Evolutionary conservation across 2,113 vertebrate genomes (phyloP).

Genomic region (Lepus europaeus): DNA sequence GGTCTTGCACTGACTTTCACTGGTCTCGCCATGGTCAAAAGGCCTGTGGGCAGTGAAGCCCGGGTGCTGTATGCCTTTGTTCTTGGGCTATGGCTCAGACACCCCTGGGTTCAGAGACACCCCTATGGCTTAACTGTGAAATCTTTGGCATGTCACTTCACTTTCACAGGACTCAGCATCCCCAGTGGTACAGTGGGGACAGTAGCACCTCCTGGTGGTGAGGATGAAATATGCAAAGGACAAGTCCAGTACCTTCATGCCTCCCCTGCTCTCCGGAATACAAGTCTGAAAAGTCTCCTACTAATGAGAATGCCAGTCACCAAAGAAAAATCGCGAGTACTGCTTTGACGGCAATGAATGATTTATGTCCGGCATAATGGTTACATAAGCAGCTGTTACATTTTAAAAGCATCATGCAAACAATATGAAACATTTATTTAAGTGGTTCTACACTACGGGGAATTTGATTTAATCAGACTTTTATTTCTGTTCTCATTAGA

Average conservation of each 20-base stretch:
- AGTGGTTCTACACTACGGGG: conserved; percentile 73
- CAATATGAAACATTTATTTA: conserved; percentile 86
- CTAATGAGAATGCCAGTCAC: conserved; percentile 47
- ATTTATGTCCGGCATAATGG: conserved; percentile 76
- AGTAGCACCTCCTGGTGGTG: neutral
- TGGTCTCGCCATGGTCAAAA: neutral
- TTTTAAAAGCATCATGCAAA: conserved; percentile 77
- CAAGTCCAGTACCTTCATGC: fast-evolving
- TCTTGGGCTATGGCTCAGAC: neutral
- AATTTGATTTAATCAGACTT: conserved; percentile 82
- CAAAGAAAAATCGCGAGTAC: neutral
- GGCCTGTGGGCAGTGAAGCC: neutral
- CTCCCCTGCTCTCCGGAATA: fast-evolving
- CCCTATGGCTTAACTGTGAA: neutral
- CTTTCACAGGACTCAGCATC: neutral
- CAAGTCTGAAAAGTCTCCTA: neutral
- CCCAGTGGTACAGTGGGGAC: neutral
- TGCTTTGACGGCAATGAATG: conserved; percentile 50
- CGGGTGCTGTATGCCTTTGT: neutral
- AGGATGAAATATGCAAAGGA: neutral
- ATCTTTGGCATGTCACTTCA: neutral
- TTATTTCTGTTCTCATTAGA: conserved; percentile 78
- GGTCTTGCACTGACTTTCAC: neutral
- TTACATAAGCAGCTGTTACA: conserved; percentile 78
- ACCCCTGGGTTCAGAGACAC: neutral